These are phyloP conservation scores for Creontiades dilutus DNA, from an alignment of 2,888 invertebrate genomes.

Conservation along the genomic window DNA sequence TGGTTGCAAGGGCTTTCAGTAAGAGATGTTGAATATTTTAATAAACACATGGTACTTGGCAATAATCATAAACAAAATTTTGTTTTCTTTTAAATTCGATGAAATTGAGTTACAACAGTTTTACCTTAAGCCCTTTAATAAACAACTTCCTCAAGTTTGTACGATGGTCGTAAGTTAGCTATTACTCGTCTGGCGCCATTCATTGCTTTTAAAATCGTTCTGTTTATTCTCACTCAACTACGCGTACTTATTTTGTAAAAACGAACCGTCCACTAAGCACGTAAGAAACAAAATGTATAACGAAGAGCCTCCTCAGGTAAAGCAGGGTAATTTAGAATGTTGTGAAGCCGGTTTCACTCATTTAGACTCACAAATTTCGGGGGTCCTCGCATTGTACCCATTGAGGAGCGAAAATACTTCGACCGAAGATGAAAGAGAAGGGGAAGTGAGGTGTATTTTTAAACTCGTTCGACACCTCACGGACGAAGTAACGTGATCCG, in stretches of 20 bases:
- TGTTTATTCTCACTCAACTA: slow-evolving; percentile 17
- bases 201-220: neutral
- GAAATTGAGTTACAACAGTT: too few species aligned
- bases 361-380: slow-evolving; percentile 21
- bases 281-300: neutral
- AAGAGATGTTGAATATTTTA: too few species aligned
- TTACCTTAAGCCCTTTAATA: too few species aligned
- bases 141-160: too few species aligned
- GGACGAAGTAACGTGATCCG: slow-evolving; percentile 4
- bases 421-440: neutral
- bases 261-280: neutral
- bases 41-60: too few species aligned
- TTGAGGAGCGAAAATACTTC: neutral
- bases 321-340: neutral
- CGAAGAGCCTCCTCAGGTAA: neutral
- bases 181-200: neutral
- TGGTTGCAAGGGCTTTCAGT: too few species aligned
- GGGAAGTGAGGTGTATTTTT: neutral
- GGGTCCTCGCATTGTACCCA: slow-evolving; percentile 1
- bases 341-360: slow-evolving; percentile 32
- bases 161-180: too few species aligned
- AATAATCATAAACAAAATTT: too few species aligned
- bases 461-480: slow-evolving; percentile 3
- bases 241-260: neutral
- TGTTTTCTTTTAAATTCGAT: too few species aligned